Evolutionary conservation across 2,888 invertebrate genomes (phyloP), one percentile per base, ranked within the genome.

Genomic region (Bimastos eiseni): DNA sequence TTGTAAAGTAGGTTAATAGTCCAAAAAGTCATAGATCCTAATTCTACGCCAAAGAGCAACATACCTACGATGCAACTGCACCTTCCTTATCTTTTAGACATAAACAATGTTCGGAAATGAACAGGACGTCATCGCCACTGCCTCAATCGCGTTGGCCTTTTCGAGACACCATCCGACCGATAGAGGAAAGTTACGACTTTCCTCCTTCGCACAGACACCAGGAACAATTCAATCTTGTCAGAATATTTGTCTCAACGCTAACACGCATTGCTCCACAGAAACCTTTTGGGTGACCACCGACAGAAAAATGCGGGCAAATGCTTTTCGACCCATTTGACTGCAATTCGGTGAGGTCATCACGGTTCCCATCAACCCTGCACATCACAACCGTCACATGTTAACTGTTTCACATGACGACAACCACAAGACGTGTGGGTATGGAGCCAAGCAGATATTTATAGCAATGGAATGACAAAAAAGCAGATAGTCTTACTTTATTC

Each of bases 401-500:
- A 17, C 21, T 70, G 70, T n/a, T 70, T n/a, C 70, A n/a, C n/a
- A 70, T 70, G 70, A 70, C 70, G 70, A 70, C n/a, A 70, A n/a
- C n/a, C 30, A 11, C 70, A 15, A 0, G 17, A n/a, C n/a, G 30
- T n/a, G 70, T 70, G 70, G 11, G 49, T 49, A 24, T 15, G 24
- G 49, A 49, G 21, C 70, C n/a, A n/a, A 70, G 70, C n/a, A n/a
- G 70, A 70, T 70, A 70, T 70, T 70, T 70, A 70, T 86, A 86
- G 86, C 6, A 86, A 24, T 6, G 33, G 37, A 36, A n/a, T 34
- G n/a, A 34, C 36, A 34, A 30, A 86, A 86, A 86, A 13, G 17
- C 24, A 37, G 86, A 24, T 34, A 13, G 30, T 11, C 92, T 91
- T 94, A 96, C 96, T 96, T 96, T 95, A 95, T 95, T 92, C 95